A percentile compares a stretch with the other conserved stretches of the same genome.
Evolutionary conservation across 2,797 vertebrate genomes (phyloP).

Genomic region (Aplochiton taeniatus): DNA sequence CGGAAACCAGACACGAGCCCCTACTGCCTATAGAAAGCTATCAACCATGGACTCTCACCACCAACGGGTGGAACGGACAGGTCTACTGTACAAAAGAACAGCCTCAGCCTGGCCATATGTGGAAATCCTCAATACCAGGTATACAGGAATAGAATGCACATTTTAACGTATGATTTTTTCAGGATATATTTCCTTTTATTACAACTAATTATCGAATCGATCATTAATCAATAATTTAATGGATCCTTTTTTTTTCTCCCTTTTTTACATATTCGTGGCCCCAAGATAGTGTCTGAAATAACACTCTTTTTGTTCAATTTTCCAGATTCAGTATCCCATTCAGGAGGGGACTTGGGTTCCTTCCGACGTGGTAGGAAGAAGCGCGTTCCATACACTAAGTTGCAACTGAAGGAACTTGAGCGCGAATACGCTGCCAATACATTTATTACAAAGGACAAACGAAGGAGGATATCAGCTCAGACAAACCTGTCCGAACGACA

Average conservation of each 20-base stretch:
- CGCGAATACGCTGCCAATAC: conserved; percentile 98
- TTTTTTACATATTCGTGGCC: too few relatives aligned
- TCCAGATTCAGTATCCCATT: conserved; percentile 66
- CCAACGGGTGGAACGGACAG: conserved; percentile 94
- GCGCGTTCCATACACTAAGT: conserved; percentile 96
- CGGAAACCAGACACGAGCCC: conserved; percentile 92
- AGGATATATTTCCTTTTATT: background rate
- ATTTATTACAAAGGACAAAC: conserved; percentile 99
- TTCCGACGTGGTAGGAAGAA: conserved; percentile 96
- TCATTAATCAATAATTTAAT: too few relatives aligned
- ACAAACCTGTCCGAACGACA: conserved; percentile 97
- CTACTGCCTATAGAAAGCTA: conserved; percentile 94
- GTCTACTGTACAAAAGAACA: conserved; percentile 97
- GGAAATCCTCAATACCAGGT: conserved; percentile 95
- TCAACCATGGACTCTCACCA: conserved; percentile 91
- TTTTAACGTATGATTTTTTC: background rate
- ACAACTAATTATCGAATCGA: background rate
- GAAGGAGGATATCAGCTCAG: conserved; percentile 94
- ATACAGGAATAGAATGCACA: conserved; percentile 37
- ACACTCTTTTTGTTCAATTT: background rate
- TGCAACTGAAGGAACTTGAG: conserved; percentile 98
- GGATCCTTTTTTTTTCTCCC: too few relatives aligned
- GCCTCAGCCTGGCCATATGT: conserved; percentile 90
- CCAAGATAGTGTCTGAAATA: background rate
- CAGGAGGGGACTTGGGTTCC: conserved; percentile 85